Base-by-base conservation (phyloP, 2,888 invertebrate genomes). In the Strigamia transsilvanica region DNA sequence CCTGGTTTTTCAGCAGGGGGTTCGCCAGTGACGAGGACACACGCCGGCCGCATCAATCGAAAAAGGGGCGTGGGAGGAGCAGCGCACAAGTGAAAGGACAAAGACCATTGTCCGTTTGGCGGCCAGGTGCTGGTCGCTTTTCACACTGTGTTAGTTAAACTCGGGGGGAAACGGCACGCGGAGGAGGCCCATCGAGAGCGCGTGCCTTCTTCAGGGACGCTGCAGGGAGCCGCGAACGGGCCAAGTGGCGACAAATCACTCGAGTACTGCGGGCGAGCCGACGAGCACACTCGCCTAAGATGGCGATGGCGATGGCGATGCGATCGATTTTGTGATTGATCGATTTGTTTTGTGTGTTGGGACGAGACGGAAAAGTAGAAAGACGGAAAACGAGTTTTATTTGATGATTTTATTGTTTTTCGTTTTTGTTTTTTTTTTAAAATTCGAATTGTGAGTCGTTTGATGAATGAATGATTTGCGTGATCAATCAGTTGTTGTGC, bases 101-200 rank as follows among this genome's bases (percentile, higher is more conserved):
- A 66, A 66, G 61, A 18, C 61, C 61, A 66, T 66, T 66, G 61
- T 66, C 61, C 61, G 23, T 12, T 51, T 51, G 18, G 23, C 15
- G 46, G 23, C 61, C 61, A 66, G 61, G 61, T 66, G 61, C 23
- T 66, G 5, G 61, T 12, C 9, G 18, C 1, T 12, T 21, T n/a
- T 12, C 3, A 66, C 18, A 66, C 61, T 21, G 18, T 21, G 18
- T 66, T 12, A 0, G 61, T 66, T n/a, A 46, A 42, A 41, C 41
- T 41, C 2, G 15, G 42, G 13, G 2, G 13, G 15, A 2, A n/a
- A 46, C 15, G 46, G 61, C 12, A n/a, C 18, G 21, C 61, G 23
- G 61, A 51, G 51, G 61, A 23, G 61, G 61, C 21, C 61, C 61
- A 66, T 66, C 61, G 61, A 66, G 21, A 66, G 61, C 61, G 61